A percentile compares a stretch with the other conserved stretches of the same genome.
Conservation (phyloP, 2,888 invertebrate species). For the Lampropteryx suffumata region DNA sequence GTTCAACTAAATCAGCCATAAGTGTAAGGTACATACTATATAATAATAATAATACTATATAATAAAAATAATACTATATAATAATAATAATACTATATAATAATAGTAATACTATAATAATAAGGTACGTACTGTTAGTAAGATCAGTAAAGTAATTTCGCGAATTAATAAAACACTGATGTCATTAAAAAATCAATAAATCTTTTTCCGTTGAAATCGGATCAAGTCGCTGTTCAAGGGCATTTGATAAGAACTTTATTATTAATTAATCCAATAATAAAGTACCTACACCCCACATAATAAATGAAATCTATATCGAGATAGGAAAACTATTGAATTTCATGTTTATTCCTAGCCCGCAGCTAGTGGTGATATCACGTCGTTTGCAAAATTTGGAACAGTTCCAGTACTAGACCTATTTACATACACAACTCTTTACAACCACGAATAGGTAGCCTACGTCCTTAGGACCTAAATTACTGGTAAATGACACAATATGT, state of each 20-base stretch:
- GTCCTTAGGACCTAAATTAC: too few species aligned
- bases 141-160: too few species aligned
- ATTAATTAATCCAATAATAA: constrained; percentile 17
- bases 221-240: constrained; percentile 20
- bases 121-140: too few species aligned
- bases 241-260: constrained; percentile 30
- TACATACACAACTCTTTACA: constrained; percentile 37
- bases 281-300: too few species aligned
- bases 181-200: constrained; percentile 16
- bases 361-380: constrained; percentile 52
- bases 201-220: constrained; percentile 13
- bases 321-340: constrained; percentile 40
- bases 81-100: too few species aligned
- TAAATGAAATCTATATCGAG: constrained; percentile 6
- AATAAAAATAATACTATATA: too few species aligned
- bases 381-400: constrained; percentile 59
- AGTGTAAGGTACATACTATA: too few species aligned
- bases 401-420: constrained; percentile 52
- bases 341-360: constrained; percentile 55
- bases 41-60: too few species aligned
- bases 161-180: constrained; percentile 4
- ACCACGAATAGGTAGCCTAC: not conserved
- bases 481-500: too few species aligned
- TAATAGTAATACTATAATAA: too few species aligned
- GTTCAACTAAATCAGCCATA: too few species aligned